Base-by-base conservation (phyloP, 2,797 vertebrate species). In the Sebastes nivosus region DNA sequence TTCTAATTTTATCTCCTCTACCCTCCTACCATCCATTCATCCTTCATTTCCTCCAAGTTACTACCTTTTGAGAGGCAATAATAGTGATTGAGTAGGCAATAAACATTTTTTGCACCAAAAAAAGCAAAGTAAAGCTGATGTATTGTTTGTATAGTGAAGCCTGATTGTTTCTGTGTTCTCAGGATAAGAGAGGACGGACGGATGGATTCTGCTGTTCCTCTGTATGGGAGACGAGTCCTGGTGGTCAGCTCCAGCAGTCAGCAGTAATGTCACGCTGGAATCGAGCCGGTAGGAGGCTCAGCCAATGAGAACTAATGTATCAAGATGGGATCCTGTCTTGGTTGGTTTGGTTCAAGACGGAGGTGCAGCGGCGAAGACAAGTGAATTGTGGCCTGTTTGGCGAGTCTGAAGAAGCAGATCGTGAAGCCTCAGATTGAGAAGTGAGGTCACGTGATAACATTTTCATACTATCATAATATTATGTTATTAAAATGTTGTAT, bases 301-400 rank as follows among this genome's bases (percentile, higher is more conserved):
- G 68, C 82, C 74, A 79, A 67, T 89, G 30, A 67, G 79, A 86
- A 63, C 52, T 81, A 75, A 89, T 87, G 78, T 67, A 75, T 83
- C 65, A 42, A 76, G 81, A 87, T 79, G 76, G 79, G 64, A 78
- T 81, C 80, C 76, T 72, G 83, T 78, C 80, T 64, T 71, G 77
- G 68, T 74, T 74, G 67, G 63, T 86, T 82, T 88, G 79, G 79
- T 73, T 87, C 30, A 66, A 85, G 86, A 81, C 78, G 67, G 83
- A 86, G 69, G 67, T 32, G 32, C 67, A 66, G 52, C 79, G 69
- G 60, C 27, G 1, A 61, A 66, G 36, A 67, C 61, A 27, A 69
- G 52, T 34, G 60, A 85, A 52, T 4, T 63, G 55, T 66, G 57
- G 50, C 9, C 32, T 22, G 63, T 73, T 70, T 20, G 65, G 52